Conservation (phyloP, 2,888 invertebrate species). For the Cataglyphis altisquamis region DNA sequence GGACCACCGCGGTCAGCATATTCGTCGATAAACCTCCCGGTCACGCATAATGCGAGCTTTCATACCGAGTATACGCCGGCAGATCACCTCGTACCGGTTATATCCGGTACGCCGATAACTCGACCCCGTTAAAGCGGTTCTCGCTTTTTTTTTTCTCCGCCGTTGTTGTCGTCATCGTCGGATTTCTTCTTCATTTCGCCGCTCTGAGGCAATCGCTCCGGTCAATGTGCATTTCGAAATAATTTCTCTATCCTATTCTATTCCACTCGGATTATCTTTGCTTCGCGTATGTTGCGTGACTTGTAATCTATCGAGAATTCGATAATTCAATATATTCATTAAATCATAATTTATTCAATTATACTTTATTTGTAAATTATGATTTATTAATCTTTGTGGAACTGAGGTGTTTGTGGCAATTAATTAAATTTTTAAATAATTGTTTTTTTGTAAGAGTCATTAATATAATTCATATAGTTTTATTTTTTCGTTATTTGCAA, state of each 20-base stretch:
- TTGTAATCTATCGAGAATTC: slow-evolving; percentile 6
- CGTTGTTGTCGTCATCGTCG: slow-evolving; percentile 54
- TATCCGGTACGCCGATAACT: slow-evolving; percentile 80
- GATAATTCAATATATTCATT: neutral
- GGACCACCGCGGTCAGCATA: slow-evolving; percentile 79
- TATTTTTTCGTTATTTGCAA: neutral
- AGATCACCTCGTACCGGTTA: slow-evolving; percentile 78
- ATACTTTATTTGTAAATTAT: neutral
- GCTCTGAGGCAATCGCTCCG: slow-evolving; percentile 61
- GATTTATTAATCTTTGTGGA: neutral
- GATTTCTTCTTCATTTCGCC: slow-evolving; percentile 58
- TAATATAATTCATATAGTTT: neutral
- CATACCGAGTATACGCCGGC: slow-evolving; percentile 72
- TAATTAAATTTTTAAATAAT: neutral
- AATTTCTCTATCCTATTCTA: slow-evolving; percentile 12
- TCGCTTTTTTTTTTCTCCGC: slow-evolving; percentile 64
- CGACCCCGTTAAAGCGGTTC: slow-evolving; percentile 78
- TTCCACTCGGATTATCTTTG: slow-evolving; percentile 3
- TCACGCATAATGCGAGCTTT: slow-evolving; percentile 71
- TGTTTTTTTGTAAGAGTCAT: too few species aligned
- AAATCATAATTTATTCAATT: slow-evolving; percentile 3
- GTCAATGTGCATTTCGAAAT: slow-evolving; percentile 71
- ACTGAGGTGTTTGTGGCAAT: neutral
- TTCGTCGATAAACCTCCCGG: slow-evolving; percentile 79
- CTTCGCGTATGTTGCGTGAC: neutral